These are phyloP conservation scores for Poeciliopsis retropinna DNA, from an alignment of 2,113 vertebrate species.

Conservation along the genomic window DNA sequence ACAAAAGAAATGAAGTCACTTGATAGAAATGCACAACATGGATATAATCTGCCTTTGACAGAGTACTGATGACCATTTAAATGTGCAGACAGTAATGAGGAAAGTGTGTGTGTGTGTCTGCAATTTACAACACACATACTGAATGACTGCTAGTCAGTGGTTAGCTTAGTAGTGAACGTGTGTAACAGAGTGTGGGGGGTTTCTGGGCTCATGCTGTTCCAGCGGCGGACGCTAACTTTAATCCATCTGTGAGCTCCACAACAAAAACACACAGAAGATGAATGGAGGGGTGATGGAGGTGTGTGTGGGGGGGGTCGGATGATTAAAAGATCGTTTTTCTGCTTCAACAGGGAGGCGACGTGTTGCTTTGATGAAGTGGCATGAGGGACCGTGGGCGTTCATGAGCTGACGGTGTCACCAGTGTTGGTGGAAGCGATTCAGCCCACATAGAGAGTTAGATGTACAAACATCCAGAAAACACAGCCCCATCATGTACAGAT, in stretches of 20 bases:
- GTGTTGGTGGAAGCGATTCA: constrained; percentile 70
- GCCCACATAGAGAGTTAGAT: constrained; percentile 69
- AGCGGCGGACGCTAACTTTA: constrained; percentile 53
- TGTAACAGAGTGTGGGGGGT: constrained; percentile 25
- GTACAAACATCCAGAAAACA: constrained; percentile 76
- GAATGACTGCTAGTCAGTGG: constrained; percentile 39
- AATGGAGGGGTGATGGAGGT: neutral
- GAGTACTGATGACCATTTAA: constrained; percentile 43
- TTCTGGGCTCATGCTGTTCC: constrained; percentile 66
- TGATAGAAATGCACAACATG: constrained; percentile 70
- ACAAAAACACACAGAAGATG: constrained; percentile 6
- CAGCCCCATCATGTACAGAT: constrained; percentile 67
- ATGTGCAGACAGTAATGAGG: constrained; percentile 25
- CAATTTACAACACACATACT: constrained; percentile 51
- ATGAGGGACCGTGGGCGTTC: constrained; percentile 42
- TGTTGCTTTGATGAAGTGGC: constrained; percentile 28
- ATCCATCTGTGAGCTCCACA: constrained; percentile 36
- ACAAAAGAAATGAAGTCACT: constrained; percentile 51
- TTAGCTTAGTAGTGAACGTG: constrained; percentile 50
- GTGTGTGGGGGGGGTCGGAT: neutral
- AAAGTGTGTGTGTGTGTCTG: constrained; percentile 8
- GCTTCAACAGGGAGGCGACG: constrained; percentile 2
- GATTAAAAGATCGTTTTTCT: constrained; percentile 1
- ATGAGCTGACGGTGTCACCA: constrained; percentile 56
- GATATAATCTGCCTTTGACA: constrained; percentile 53